phyloP scores from a whole-genome alignment of 53 echinoderm and acorn worm genomes.

The Echinarachnius parma region DNA sequence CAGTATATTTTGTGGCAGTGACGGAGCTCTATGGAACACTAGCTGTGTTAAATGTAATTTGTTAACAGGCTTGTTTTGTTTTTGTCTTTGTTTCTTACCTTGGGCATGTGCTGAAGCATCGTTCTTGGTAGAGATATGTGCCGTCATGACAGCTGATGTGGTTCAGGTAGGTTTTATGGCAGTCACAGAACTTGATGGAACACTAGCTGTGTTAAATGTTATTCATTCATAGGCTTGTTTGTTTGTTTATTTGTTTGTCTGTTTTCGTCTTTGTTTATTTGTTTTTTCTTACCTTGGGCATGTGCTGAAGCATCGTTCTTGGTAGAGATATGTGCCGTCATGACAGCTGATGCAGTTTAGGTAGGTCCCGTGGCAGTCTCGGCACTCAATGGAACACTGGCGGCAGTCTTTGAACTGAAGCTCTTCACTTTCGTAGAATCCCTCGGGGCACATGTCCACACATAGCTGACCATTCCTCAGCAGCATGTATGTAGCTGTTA shows the following conservation, averaged over 20 bases:
- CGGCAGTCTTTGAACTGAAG: constrained; percentile 68
- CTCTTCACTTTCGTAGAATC: constrained; percentile 67
- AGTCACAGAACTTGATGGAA: constrained; percentile 79
- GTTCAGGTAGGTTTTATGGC: constrained; percentile 58
- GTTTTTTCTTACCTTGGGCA: constrained; percentile 83
- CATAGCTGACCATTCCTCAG: constrained; percentile 55
- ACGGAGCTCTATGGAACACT: no score
- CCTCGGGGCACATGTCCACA: constrained; percentile 64
- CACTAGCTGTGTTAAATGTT: no score
- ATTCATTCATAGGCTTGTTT: no score
- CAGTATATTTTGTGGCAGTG: no score
- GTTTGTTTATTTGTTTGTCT: no score
- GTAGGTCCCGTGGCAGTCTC: constrained; percentile 66
- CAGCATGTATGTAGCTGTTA: constrained; percentile 57
- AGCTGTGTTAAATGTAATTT: no score
- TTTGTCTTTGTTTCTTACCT: no score
- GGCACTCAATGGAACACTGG: constrained; percentile 77
- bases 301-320: constrained; percentile 56
- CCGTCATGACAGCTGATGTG: constrained; percentile 73
- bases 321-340: constrained; percentile 56
- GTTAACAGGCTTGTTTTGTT: no score
- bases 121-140: constrained; percentile 56
- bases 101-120: constrained; percentile 69
- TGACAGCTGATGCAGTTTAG: constrained; percentile 79
- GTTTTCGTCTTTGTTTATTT: no score